Conservation (phyloP, 2,888 invertebrate species). For the Diaperis boleti region DNA sequence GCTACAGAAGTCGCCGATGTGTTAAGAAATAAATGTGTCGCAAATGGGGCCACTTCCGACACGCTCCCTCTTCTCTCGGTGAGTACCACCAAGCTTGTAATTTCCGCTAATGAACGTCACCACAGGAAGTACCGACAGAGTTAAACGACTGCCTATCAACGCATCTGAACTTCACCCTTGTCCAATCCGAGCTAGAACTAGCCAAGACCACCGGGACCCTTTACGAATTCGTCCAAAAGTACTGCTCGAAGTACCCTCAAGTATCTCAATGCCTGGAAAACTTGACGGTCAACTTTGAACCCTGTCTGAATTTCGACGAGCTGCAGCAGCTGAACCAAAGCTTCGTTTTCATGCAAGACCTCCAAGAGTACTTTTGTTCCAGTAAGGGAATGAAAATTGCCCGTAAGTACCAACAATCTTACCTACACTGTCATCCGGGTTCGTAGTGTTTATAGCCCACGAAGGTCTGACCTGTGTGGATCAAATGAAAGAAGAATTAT, state of each 20-base stretch:
- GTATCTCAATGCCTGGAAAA: conserved; percentile 65
- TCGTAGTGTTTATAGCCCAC: conserved; percentile 70
- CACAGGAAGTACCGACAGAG: conserved; percentile 10
- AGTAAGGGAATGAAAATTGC: conserved; percentile 72
- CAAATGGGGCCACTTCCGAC: not conserved
- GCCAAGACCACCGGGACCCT: conserved; percentile 67
- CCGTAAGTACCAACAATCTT: conserved; percentile 63
- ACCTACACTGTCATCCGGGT: conserved; percentile 5
- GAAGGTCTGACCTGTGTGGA: conserved; percentile 69
- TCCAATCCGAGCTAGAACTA: conserved; percentile 66
- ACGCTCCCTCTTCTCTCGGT: not conserved
- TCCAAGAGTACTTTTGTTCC: conserved; percentile 68
- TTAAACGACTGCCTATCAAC: conserved; percentile 61
- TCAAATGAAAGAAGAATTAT: conserved; percentile 61
- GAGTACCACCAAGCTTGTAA: not conserved
- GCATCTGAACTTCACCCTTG: conserved; percentile 63
- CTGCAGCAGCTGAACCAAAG: conserved; percentile 63
- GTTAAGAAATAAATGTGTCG: not conserved
- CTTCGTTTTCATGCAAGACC: conserved; percentile 66
- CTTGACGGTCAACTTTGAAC: conserved; percentile 63
- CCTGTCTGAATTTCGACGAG: conserved; percentile 67
- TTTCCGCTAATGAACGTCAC: not conserved
- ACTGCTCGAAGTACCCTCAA: conserved; percentile 66
- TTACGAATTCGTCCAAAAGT: conserved; percentile 70
- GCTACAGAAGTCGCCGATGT: too few relatives aligned